A percentile compares a stretch with the other conserved stretches of the same genome.
Conservation (phyloP, 1,140 invertebrate species). For the Lasioglossum baleicum region DNA sequence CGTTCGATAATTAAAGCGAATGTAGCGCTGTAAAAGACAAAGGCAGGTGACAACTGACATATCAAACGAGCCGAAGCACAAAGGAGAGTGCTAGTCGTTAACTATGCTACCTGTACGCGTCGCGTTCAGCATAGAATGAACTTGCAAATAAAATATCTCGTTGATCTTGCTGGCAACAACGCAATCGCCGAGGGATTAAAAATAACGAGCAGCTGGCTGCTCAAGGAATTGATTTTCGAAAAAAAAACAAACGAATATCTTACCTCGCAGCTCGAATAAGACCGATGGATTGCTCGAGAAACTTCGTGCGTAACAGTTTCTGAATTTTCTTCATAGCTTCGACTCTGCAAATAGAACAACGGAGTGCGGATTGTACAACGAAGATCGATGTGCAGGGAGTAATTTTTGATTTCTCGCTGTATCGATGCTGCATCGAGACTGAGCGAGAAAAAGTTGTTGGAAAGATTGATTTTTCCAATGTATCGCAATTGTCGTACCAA, state of each 20-base stretch:
- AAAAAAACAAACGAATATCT: slow-evolving; percentile 64
- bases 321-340: slow-evolving; percentile 94
- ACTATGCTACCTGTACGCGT: not conserved
- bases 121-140: too few species aligned
- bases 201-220: not conserved
- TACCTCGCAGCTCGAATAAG: slow-evolving; percentile 92
- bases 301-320: slow-evolving; percentile 84
- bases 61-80: not conserved
- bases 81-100: not conserved
- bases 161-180: too few species aligned
- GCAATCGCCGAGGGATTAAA: too few species aligned
- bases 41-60: not conserved
- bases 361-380: not conserved
- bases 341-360: slow-evolving; percentile 81
- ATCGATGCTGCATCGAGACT: too few species aligned
- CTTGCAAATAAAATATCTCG: not conserved
- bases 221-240: slow-evolving; percentile 18
- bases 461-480: too few species aligned
- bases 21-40: not conserved
- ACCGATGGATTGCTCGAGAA: slow-evolving; percentile 88
- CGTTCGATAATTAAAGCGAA: not conserved
- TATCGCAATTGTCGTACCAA: too few species aligned
- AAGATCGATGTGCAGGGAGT: not conserved
- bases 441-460: too few species aligned
- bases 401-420: too few species aligned